Evolutionary conservation across 1,140 invertebrate genomes (phyloP).

Genomic region (Brevipalpus yothersi): DNA sequence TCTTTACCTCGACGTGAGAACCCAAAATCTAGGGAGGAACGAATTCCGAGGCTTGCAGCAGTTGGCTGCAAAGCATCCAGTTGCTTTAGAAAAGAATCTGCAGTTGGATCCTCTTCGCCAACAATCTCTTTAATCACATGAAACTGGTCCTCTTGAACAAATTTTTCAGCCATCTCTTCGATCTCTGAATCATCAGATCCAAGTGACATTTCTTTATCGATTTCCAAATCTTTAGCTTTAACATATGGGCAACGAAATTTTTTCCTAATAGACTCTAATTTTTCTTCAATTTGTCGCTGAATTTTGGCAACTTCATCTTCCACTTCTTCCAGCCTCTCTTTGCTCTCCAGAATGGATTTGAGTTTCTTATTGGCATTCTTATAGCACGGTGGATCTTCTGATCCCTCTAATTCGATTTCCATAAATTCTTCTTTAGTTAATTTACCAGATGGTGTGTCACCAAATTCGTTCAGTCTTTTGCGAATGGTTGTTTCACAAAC

Average conservation of each 20-base stretch:
- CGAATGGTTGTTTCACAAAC: conserved; percentile 78
- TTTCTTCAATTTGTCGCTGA: conserved; percentile 26
- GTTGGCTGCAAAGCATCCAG: conserved; percentile 15
- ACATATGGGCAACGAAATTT: conserved; percentile 25
- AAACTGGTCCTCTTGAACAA: neutral
- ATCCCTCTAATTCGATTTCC: conserved; percentile 82
- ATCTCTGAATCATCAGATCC: neutral
- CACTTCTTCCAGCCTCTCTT: conserved; percentile 25
- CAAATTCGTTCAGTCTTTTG: conserved; percentile 80
- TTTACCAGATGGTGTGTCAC: conserved; percentile 66
- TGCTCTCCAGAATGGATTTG: conserved; percentile 36
- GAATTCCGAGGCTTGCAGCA: conserved; percentile 19
- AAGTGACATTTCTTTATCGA: neutral
- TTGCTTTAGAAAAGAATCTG: neutral
- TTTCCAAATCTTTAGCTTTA: neutral
- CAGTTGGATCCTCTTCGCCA: neutral
- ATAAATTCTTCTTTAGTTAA: conserved; percentile 91
- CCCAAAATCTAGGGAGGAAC: conserved; percentile 12
- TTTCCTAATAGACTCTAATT: conserved; percentile 34
- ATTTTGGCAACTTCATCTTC: conserved; percentile 20
- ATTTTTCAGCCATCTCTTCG: neutral
- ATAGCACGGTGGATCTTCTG: conserved; percentile 84
- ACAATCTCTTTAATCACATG: neutral
- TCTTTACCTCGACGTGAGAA: neutral
- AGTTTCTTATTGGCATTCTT: conserved; percentile 65